phyloP scores from a whole-genome alignment of 2,113 vertebrate genomes.

The Gobio gobio region DNA sequence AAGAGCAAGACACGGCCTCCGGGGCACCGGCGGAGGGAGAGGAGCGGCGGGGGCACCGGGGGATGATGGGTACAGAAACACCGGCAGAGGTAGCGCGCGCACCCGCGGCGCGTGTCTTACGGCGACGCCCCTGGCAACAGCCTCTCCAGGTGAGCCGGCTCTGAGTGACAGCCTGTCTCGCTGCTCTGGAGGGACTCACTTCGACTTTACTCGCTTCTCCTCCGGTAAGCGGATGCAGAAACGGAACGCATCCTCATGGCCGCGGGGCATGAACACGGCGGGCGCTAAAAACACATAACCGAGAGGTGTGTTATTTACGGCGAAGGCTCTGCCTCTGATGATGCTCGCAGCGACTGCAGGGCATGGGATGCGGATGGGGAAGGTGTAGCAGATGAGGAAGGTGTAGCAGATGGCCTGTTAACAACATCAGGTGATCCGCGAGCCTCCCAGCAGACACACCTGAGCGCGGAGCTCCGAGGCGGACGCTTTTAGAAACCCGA shows the following conservation, averaged over 20 bases:
- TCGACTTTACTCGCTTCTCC: background rate
- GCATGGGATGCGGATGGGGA: background rate
- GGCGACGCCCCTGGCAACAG: conserved; percentile 79
- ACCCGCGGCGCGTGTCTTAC: conserved; percentile 75
- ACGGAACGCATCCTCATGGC: conserved; percentile 39
- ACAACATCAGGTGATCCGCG: conserved; percentile 35
- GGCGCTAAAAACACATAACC: background rate
- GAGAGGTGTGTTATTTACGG: conserved; percentile 30
- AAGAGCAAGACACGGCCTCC: conserved; percentile 14
- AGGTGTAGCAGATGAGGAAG: background rate
- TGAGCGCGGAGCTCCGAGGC: background rate
- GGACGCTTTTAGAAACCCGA: background rate
- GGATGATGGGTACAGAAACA: conserved; percentile 59
- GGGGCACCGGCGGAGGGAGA: conserved; percentile 35
- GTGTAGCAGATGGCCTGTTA: conserved; percentile 27
- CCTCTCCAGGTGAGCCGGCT: conserved; percentile 66
- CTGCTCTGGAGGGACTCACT: conserved; percentile 28
- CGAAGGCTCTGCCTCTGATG: background rate
- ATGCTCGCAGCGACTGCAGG: background rate
- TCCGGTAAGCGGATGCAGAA: conserved; percentile 32
- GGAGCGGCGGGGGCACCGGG: background rate
- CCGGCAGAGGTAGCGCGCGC: conserved; percentile 72
- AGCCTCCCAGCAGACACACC: conserved; percentile 13
- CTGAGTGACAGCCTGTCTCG: conserved; percentile 42
- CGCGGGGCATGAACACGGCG: conserved; percentile 29